Base-by-base conservation (phyloP, 2,113 vertebrate genomes). In the Phrynosoma platyrhinos region DNA sequence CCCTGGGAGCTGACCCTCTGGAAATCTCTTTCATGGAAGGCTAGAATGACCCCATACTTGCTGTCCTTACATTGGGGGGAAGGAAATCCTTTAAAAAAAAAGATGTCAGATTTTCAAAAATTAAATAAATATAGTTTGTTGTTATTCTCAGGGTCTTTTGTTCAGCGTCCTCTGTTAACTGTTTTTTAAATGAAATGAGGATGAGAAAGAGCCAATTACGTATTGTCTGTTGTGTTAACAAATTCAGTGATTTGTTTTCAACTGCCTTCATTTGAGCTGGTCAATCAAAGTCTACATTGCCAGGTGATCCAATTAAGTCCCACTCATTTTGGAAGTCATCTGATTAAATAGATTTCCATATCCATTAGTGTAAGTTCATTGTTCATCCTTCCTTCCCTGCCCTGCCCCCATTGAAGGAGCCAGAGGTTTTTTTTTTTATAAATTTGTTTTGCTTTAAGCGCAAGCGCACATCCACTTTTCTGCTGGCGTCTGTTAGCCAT, bases 291-390 rank as follows among this genome's bases (percentile, higher is more conserved):
- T 4, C 1, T 86, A 78, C 27, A 30, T 40, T 64, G 81, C 91
- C 84, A 0, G 0, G 0, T 0, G 69, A 86, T 74, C 58, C 78
- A 85, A 64, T 88, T 86, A 95, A 80, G 21, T 92, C 87, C 89
- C 90, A 90, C 53, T n/a, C 62, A 30, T 89, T 93, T 91, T 95
- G 90, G 90, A 93, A 90, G 87, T 83, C 90, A 89, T 93, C 9
- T 5, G 36, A 84, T 93, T 92, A 90, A 88, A 76, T 53, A 85
- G 88, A 90, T 92, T 92, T 92, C 87, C 88, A 42, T 81, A 79
- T 55, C 23, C 80, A 66, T 90, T 83, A 93, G 91, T 76, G 52
- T 82, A 85, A 58, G 1, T 1, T 47, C 55, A 47, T 72, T 87
- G 40, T 69, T 20, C 36, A 85, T 86, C 27, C 68, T 71, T 9